phyloP scores from a whole-genome alignment of 2,797 vertebrate species.

The Myripristis jacobus region DNA sequence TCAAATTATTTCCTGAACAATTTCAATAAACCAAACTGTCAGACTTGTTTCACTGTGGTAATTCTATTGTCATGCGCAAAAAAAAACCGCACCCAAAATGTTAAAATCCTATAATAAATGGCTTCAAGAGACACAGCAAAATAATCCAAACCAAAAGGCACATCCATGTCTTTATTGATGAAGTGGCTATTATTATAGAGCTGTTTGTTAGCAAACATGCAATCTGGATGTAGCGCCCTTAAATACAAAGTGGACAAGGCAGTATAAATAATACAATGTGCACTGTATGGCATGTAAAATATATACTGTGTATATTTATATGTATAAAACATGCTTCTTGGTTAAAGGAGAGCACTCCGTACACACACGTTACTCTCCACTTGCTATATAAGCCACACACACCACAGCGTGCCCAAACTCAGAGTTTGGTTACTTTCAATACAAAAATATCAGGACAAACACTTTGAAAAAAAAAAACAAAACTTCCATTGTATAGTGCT shows the following conservation, averaged over 20 bases:
- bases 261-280: conserved; percentile 90
- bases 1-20: conserved; percentile 22
- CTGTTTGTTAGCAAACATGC: conserved; percentile 90
- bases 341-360: conserved; percentile 82
- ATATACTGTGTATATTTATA: conserved; percentile 85
- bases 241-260: conserved; percentile 90
- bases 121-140: conserved; percentile 31
- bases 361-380: conserved; percentile 83
- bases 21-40: conserved; percentile 64
- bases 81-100: neutral
- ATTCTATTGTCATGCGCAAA: neutral
- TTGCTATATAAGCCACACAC: conserved; percentile 79
- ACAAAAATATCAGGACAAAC: conserved; percentile 83
- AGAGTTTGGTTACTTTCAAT: conserved; percentile 79
- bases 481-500: conserved; percentile 88
- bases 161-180: conserved; percentile 89
- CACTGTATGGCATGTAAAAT: conserved; percentile 89
- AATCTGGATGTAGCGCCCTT: conserved; percentile 89
- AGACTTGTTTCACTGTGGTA: neutral
- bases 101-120: neutral
- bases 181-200: conserved; percentile 85
- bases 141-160: conserved; percentile 77
- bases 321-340: conserved; percentile 87
- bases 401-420: conserved; percentile 76
- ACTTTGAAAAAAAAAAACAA: conserved; percentile 80